Base-by-base conservation (phyloP, 1,140 invertebrate genomes). In the Aphis gossypii region DNA sequence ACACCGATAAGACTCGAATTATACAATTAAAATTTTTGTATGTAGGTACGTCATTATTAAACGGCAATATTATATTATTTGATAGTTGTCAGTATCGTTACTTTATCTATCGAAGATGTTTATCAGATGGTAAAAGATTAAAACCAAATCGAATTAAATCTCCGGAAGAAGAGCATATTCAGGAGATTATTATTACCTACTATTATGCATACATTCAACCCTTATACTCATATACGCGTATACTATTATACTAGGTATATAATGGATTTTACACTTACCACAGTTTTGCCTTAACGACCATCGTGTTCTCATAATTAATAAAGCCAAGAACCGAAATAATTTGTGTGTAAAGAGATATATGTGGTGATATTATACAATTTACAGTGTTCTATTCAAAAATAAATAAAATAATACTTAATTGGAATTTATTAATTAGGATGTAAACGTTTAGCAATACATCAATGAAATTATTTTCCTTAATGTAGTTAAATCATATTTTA, bases 291-390 rank as follows among this genome's bases (percentile, higher is more conserved):
- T 90, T 21, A 25, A 56, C 51, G 35, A 21, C 54, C 56, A 90
- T 90, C 51, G 60, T 90, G 44, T 60, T 90, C 68, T 90, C 89
- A 44, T 90, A 90, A 90, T 90, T 90, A 90, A 68, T 90, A 68
- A 60, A 68, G 25, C 38, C 11, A n/a, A 68, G 4, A 25, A 68
- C 48, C 14, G 38, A 68, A 56, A 21, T 84, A 44, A 41, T 83
- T 41, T 83, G 20, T 83, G 0, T 82, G 20, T 23, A 35, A 82
- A 82, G 20, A 82, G n/a, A 6, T 38, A 21, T 82, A 30, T 68
- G 30, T 11, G 30, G 30, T n/a, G 11, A 68, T 68, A 76, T n/a
- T 76, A 76, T 76, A 76, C 4, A n/a, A n/a, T 35, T 14, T n/a
- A n/a, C n/a, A 76, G n/a, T n/a, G 30, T n/a, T 4, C 4, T 76